Base-by-base conservation (phyloP, 1,140 invertebrate genomes). In the Macrosteles quadrilineatus region DNA sequence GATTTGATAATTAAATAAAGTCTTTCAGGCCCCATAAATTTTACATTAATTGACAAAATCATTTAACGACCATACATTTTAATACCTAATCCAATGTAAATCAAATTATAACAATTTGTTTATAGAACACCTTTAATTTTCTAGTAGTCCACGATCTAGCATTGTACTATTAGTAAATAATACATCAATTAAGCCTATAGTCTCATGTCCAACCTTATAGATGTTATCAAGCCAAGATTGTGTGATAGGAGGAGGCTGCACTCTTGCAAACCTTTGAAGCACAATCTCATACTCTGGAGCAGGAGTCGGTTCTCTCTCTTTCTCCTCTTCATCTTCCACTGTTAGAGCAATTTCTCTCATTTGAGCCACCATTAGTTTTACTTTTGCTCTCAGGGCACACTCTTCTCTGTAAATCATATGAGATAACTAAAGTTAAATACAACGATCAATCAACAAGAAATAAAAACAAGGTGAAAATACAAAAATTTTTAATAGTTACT, bases 191-290 rank as follows among this genome's bases (percentile, higher is more conserved):
- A 43, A 43, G n/a, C n/a, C n/a, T n/a, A n/a, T n/a, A n/a, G n/a
- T 21, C 23, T 29, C 4, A 4, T 62, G 14, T 6, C 36, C n/a
- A 14, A 40, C 63, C 36, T 66, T 66, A 17, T 30, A 45, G 17
- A 66, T 66, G 23, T 66, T 66, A 43, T 66, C 36, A 66, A 66
- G n/a, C 63, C 63, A 66, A 17, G 6, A 14, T 27, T 66, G 63
- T 21, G 32, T 19, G 12, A 66, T 43, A 21, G 63, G 63, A 4
- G 63, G 63, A 2, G 63, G 32, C 14, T 21, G 9, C 1, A 66
- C 27, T 11, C 23, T 36, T 12, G 32, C 32, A 66, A 25, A 40
- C 32, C 45, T 43, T 9, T 45, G 31, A 12, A 43, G 32, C 19
- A 66, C 23, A 17, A 66, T 1, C 25, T 40, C 2, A 45, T 66